Evolutionary conservation across 2,797 vertebrate species (phyloP), one percentile per base, ranked within the genome.

Genomic region (Crypturellus tataupa): DNA sequence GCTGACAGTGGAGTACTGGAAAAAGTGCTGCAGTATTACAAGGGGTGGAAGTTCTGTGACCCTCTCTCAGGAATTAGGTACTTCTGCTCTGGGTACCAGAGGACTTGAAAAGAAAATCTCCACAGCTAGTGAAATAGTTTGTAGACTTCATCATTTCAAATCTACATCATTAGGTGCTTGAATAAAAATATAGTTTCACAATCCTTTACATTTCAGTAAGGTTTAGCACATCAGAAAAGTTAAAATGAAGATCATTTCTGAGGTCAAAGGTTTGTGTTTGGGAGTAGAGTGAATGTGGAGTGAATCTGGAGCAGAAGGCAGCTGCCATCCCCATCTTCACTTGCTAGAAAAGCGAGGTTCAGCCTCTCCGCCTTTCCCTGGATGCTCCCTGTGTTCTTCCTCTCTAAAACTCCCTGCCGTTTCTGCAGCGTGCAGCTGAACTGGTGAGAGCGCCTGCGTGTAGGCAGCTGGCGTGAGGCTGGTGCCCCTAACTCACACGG

Each of bases 11-110:
- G 56, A 88, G 53, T 51, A 31, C 78, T 89, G 16, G 49, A 80
- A 75, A 35, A 46, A 82, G 49, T 60, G 67, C 31, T 63, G 6
- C 56, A 64, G 58, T 1, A 1, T 84, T 77, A 1, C 20, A 90
- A 87, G 79, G 75, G 78, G 59, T 93, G 62, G 69, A 86, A 91
- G 70, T 16, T 87, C 40, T 77, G 39, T 88, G 85, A 96, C 62
- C 33, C 63, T 91, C 80, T 95, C 91, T 97, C 94, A 94, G 92
- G 93, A 96, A 92, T 87, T 91, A 73, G 75, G 71, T 95, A 81
- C 78, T 94, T 94, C 9, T 68, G 67, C 93, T 64, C 31, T 90
- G 40, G 80, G 56, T 94, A 69, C 51, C 47, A 93, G 90, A 93
- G 80, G 80, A 86, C 82, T 92, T 85, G 31, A 56, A 56, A n/a